Base-by-base conservation (phyloP, 2,797 vertebrate species). In the Dermochelys coriacea region DNA sequence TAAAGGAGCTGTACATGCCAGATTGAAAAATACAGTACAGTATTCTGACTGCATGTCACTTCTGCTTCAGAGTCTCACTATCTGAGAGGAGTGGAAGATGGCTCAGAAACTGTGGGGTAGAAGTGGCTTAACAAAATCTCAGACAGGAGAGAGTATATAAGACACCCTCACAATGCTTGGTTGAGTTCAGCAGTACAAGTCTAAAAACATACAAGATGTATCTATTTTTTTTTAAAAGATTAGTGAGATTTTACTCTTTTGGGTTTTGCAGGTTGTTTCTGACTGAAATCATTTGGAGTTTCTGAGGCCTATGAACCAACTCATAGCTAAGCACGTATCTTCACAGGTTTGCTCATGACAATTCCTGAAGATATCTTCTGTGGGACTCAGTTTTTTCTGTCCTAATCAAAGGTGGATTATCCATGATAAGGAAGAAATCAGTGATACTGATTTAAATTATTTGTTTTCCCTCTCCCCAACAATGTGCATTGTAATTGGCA, bases 321-420 rank as follows among this genome's bases (percentile, higher is more conserved):
- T 90, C 93, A 19, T 75, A 84, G 25, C 55, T 80, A 92, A 88
- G 89, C 80, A 51, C 16, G 27, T 88, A 88, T 80, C 74, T 50
- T 31, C 88, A 68, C 34, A 88, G 31, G 89, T 95, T 57, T 78
- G 47, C 51, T 50, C 89, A 93, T 49, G 84, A 92, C 5, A 88
- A 86, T 82, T 92, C 89, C n/a, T 77, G 14, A 68, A 88, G 94
- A 92, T 90, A 86, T 75, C 90, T 51, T 89, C n/a, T 94, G 85
- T 92, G 82, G 88, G 88, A 88, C 21, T 77, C 75, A 81, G 37
- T 89, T 91, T 5, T 90, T 88, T 31, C 2, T 51, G 37, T 74
- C 12, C 12, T 61, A 94, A 90, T 77, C 51, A 51, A 93, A 91
- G 49, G 4, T 79, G 90, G 93, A 90, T 86, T 19, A 95, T 51